Base-by-base conservation (phyloP, 2,888 invertebrate genomes). In the Lomographa bimaculata region DNA sequence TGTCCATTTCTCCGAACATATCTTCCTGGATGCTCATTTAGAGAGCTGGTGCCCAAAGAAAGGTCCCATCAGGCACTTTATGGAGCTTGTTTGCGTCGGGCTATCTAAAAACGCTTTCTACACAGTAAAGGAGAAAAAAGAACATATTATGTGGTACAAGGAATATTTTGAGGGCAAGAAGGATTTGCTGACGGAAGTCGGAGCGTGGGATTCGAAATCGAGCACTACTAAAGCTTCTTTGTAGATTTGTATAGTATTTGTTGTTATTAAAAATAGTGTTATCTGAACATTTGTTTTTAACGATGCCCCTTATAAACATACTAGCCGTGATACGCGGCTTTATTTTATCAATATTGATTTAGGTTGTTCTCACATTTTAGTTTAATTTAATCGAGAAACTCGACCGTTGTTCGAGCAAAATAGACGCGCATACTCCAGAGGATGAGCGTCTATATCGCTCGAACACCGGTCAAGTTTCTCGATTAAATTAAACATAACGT, bases 41-140 rank as follows among this genome's bases (percentile, higher is more conserved):
- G 94, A 95, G 60, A 92, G 91, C 0, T 97, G 97, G 95, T 98
- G 99, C 71, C 98, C 99, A 0, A 91, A 87, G 25, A 93, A 91
- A 56, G 99, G 98, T 0, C 98, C 99, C 0, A 90, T 99, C 51
- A 91, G 97, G 3, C 97, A 98, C 78, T 99, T 98, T 74, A 99
- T 99, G 99, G 98, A 99, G 67, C 89, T 99, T 3, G 98, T 99
- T 0, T 95, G 96, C 57, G 92, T 95, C 0, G 99, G 98, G 2
- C 90, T 99, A 0, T 97, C 98, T 0, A 98, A 98, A 79, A 99
- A 99, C 86, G 94, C 97, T 0, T 97, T 96, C 78, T 90, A 98
- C 61, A 95, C 95, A 0, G 96, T 95, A 0, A 79, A 93, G 50
- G 96, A 98, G 60, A 99, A 99, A 73, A 91, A 91, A 49, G 96